A percentile compares a stretch with the other conserved stretches of the same genome.
Conservation (phyloP, 1,140 invertebrate species). For the Holotrichia oblita region DNA sequence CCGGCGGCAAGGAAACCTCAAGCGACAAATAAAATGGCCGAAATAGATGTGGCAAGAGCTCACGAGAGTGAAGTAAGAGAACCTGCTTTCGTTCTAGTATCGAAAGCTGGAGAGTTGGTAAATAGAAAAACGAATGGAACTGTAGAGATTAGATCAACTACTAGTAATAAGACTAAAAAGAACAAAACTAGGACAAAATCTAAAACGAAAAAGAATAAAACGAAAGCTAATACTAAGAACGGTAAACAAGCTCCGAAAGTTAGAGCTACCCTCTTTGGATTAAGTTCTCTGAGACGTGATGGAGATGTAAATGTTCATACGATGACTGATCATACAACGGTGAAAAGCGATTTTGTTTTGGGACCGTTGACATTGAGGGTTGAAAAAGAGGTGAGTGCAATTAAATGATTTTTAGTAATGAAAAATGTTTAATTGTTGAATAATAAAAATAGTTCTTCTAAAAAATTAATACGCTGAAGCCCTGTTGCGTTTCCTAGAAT, state of each 20-base stretch:
- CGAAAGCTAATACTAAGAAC: conserved; percentile 58
- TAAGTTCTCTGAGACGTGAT: conserved; percentile 77
- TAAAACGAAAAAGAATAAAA: conserved; percentile 57
- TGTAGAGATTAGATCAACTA: conserved; percentile 31
- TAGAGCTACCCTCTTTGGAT: conserved; percentile 79
- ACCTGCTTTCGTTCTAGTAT: conserved; percentile 56
- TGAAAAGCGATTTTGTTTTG: conserved; percentile 81
- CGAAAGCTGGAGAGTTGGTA: conserved; percentile 47
- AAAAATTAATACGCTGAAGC: too few relatives aligned
- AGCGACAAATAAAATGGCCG: conserved; percentile 52
- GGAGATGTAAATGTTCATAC: conserved; percentile 83
- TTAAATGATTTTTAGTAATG: not conserved
- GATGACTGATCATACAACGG: conserved; percentile 79
- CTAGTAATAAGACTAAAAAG: conserved; percentile 43
- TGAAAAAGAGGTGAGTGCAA: conserved; percentile 73
- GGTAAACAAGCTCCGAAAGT: conserved; percentile 69
- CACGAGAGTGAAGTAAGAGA: conserved; percentile 53
- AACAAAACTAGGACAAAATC: conserved; percentile 45
- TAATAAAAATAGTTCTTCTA: too few relatives aligned
- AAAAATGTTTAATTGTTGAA: too few relatives aligned
- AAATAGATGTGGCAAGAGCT: conserved; percentile 46
- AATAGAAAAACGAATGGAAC: conserved; percentile 29
- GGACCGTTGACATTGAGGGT: conserved; percentile 82
- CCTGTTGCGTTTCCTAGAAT: too few relatives aligned
- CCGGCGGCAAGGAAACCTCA: conserved; percentile 41